phyloP scores from a whole-genome alignment of 53 echinoderm and acorn worm genomes.

The Temnopleurus reevesii region DNA sequence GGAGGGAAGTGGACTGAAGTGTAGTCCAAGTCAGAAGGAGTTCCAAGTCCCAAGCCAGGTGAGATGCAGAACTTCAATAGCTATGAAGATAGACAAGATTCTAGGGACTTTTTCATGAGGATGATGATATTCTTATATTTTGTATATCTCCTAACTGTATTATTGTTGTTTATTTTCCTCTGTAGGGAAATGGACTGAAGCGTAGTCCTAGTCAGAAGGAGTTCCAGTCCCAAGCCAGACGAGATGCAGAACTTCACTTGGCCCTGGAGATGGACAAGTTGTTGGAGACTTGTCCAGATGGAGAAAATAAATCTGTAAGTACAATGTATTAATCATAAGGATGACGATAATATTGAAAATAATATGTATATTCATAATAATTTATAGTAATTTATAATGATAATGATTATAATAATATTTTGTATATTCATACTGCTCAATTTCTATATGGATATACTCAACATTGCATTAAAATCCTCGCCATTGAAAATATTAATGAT shows the following conservation, averaged over 20 bases:
- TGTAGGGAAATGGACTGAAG: constrained; percentile 60
- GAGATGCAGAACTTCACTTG: constrained; percentile 89
- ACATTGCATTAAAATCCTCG: too few species aligned
- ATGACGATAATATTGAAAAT: too few species aligned
- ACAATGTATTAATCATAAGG: too few species aligned
- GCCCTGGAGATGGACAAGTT: constrained; percentile 77
- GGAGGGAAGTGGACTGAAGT: constrained; percentile 55
- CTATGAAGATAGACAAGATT: too few species aligned
- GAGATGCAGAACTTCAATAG: constrained; percentile 87
- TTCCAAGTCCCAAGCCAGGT: constrained; percentile 80
- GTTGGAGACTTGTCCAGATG: constrained; percentile 58
- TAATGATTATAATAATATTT: too few species aligned
- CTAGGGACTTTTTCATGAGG: background rate
- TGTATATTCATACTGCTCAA: too few species aligned
- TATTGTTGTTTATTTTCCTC: background rate
- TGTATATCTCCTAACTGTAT: background rate
- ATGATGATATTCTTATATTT: background rate
- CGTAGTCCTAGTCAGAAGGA: constrained; percentile 85
- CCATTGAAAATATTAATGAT: too few species aligned
- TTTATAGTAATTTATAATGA: too few species aligned
- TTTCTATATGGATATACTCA: too few species aligned
- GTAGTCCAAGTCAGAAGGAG: constrained; percentile 76
- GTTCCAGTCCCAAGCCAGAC: constrained; percentile 84
- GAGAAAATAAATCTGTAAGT: background rate
- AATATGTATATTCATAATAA: too few species aligned